Evolutionary conservation across 2,888 invertebrate genomes (phyloP).

Genomic region (Plutella xylostella): DNA sequence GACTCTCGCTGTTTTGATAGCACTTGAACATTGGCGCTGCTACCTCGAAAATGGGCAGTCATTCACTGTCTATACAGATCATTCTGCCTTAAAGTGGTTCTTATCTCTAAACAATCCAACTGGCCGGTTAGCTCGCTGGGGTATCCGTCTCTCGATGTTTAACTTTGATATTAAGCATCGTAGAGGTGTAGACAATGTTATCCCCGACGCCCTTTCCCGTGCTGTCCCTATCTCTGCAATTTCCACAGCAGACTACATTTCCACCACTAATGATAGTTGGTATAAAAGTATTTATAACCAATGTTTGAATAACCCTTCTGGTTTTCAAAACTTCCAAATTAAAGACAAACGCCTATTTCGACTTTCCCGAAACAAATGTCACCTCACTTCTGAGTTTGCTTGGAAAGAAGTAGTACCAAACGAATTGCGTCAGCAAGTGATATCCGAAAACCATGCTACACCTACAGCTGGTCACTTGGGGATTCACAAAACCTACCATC

Average conservation of each 20-base stretch:
- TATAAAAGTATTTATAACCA: background rate
- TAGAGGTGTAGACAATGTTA: conserved; percentile 2
- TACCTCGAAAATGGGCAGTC: too few species aligned
- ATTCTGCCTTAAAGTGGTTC: conserved; percentile 17
- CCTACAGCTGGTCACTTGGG: conserved; percentile 9
- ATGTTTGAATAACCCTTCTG: background rate
- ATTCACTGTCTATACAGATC: conserved; percentile 16
- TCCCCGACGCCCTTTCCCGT: conserved; percentile 7
- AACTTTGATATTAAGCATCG: conserved; percentile 2
- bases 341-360: background rate
- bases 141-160: conserved; percentile 6
- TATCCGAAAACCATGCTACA: background rate
- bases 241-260: too few species aligned
- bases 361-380: background rate
- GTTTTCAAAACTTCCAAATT: background rate
- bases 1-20: conserved; percentile 11
- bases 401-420: background rate
- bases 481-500: conserved; percentile 19
- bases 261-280: background rate
- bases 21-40: conserved; percentile 13
- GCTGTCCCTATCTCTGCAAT: too few species aligned
- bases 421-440: background rate
- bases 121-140: conserved; percentile 12
- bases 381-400: background rate
- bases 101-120: conserved; percentile 13